These are phyloP conservation scores for Solenopsis fugax DNA, from an alignment of 1,140 invertebrate genomes.

Conservation along the genomic window DNA sequence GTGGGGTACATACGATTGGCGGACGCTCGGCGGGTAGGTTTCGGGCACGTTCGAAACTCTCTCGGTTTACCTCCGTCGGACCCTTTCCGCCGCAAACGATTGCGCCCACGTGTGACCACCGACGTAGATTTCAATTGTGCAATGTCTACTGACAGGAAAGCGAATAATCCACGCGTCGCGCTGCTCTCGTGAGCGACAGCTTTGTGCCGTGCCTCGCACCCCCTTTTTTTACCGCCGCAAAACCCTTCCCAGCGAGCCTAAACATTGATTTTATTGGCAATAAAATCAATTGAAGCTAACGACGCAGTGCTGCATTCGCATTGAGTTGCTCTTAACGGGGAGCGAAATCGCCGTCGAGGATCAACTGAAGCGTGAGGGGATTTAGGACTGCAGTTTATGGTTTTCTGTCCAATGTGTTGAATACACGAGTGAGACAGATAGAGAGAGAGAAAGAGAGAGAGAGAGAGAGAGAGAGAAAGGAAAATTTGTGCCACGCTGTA, in stretches of 20 bases:
- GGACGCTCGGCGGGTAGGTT: conserved; percentile 36
- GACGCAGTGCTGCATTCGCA: conserved; percentile 25
- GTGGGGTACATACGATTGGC: not conserved
- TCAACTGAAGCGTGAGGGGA: conserved; percentile 41
- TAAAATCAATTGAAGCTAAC: conserved; percentile 76
- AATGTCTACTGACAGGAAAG: conserved; percentile 78
- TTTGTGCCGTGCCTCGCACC: conserved; percentile 56
- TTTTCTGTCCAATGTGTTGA: not conserved
- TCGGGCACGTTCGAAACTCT: conserved; percentile 52
- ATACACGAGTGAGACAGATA: no score
- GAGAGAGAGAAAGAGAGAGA: not conserved
- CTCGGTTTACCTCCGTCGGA: conserved; percentile 31
- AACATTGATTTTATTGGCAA: conserved; percentile 80
- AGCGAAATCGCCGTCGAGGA: conserved; percentile 66
- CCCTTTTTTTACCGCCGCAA: conserved; percentile 37
- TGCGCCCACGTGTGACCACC: conserved; percentile 73
- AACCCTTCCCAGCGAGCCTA: conserved; percentile 65
- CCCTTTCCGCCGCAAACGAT: conserved; percentile 72
- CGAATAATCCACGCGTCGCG: conserved; percentile 76
- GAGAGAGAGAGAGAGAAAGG: not conserved
- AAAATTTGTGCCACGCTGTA: not conserved
- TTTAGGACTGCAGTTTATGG: conserved; percentile 15
- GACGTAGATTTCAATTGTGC: conserved; percentile 82
- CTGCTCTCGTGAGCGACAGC: conserved; percentile 62
- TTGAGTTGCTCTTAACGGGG: conserved; percentile 55